phyloP scores from a whole-genome alignment of 2,113 vertebrate species.

The Abramis brama region DNA sequence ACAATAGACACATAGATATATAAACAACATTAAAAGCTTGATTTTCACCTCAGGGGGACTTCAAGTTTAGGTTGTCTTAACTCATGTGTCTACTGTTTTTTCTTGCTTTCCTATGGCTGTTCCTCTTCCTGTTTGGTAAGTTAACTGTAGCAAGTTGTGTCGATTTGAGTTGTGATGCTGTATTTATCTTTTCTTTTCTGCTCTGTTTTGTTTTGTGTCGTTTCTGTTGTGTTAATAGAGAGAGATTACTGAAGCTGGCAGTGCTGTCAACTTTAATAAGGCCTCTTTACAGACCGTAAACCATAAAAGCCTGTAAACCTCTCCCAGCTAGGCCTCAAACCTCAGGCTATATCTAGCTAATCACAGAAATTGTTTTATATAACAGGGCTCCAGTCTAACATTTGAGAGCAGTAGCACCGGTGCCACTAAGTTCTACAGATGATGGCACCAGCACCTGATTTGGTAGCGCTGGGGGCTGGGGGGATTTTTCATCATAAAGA shows the following conservation, averaged over 20 bases:
- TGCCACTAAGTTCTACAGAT: too few relatives aligned
- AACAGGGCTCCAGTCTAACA: too few relatives aligned
- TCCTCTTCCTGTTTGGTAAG: conserved; percentile 73
- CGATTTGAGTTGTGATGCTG: conserved; percentile 45
- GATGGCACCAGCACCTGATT: too few relatives aligned
- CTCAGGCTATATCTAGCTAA: conserved; percentile 3
- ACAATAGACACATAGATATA: too few relatives aligned
- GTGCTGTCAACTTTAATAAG: neutral
- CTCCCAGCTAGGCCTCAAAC: neutral
- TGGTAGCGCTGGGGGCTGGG: too few relatives aligned
- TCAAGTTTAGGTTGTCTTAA: conserved; percentile 59
- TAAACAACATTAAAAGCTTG: too few relatives aligned
- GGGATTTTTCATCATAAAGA: too few relatives aligned
- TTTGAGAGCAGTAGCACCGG: too few relatives aligned
- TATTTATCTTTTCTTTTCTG: neutral
- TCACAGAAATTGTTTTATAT: neutral
- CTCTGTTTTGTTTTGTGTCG: neutral
- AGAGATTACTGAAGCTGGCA: neutral
- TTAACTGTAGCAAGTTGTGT: conserved; percentile 48
- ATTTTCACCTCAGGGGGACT: too few relatives aligned
- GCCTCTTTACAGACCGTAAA: neutral
- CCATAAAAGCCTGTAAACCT: neutral
- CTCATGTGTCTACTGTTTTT: conserved; percentile 69
- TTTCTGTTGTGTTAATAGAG: neutral
- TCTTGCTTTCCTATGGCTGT: conserved; percentile 74